Evolutionary conservation across 1,140 invertebrate genomes (phyloP), one percentile per base, ranked within the genome.

Genomic region (Drosophila pseudoananassae): DNA sequence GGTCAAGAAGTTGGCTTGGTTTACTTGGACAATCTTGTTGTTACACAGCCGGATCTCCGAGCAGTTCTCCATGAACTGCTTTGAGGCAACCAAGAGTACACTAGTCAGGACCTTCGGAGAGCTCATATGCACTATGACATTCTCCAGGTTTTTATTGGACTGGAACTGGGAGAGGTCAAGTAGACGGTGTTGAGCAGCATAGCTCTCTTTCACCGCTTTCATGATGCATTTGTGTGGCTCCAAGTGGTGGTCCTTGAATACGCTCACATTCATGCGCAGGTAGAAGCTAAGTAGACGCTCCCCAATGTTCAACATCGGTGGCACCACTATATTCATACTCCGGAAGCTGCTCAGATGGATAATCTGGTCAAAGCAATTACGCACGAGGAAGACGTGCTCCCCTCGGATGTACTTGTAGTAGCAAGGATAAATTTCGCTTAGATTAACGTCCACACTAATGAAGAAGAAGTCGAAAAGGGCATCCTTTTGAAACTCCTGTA

Each of bases 381-480:
- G 90, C 4, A 88, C 74, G 5, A 91, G 36, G 43, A 91, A 91
- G 2, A 75, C 68, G 72, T 91, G 90, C 4, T 81, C 76, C 1
- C 49, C 69, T 1, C 23, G n/a, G 5, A 61, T 57, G 29, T 59
- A 91, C 90, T 88, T 87, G 54, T 91, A 91, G 46, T 91, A 91
- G 40, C 90, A 91, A 9, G 90, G 90, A 87, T 87, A 91, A 8
- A 91, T 75, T 7, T 90, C 82, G 40, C 70, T 70, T 1, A 75
- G 23, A 0, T n/a, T 23, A 0, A 40, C 71, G 12, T 78, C 49
- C 1, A 88, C 40, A 0, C 50, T 43, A 17, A 78, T 52, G 15
- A 89, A 91, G 23, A 91, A 84, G 31, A 63, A 75, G 6, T 90
- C 75, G 50, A 91, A 83, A 0, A 91, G 49, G 50, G 54, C 43